Evolutionary conservation across 1,140 invertebrate genomes (phyloP).

Genomic region (Nasonia longicornis): DNA sequence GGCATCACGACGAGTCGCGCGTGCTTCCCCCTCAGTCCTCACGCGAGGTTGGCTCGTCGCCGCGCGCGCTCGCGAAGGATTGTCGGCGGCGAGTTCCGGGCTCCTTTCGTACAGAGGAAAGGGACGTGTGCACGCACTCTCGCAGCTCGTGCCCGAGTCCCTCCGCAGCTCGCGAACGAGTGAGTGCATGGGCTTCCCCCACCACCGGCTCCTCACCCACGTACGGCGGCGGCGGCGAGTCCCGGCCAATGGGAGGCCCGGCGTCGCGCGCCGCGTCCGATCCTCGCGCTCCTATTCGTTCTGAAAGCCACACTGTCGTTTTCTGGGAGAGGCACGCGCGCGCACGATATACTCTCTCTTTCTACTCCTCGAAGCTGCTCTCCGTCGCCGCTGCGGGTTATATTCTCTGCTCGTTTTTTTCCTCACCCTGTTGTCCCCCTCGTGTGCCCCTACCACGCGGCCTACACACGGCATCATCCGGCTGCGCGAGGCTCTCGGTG

Average conservation of each 20-base stretch:
- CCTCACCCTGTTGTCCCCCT: slow-evolving; percentile 1
- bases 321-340: slow-evolving; percentile 39
- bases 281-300: slow-evolving; percentile 45
- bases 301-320: slow-evolving; percentile 14
- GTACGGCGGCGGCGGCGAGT: slow-evolving; percentile 49
- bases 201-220: not conserved
- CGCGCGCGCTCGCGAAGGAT: slow-evolving; percentile 34
- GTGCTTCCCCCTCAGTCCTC: slow-evolving; percentile 52
- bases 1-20: slow-evolving; percentile 2
- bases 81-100: slow-evolving; percentile 49
- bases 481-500: slow-evolving; percentile 5
- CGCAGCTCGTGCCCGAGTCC: slow-evolving; percentile 50
- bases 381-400: not conserved
- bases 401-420: not conserved
- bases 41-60: slow-evolving; percentile 47
- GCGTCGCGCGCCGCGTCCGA: slow-evolving; percentile 63
- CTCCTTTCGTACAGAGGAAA: not conserved
- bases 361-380: slow-evolving; percentile 13
- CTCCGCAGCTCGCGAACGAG: slow-evolving; percentile 31
- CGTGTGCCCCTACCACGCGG: not conserved
- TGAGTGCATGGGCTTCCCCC: slow-evolving; percentile 31
- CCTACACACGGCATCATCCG: slow-evolving; percentile 16
- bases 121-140: slow-evolving; percentile 51
- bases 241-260: slow-evolving; percentile 51
- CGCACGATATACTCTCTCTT: slow-evolving; percentile 25